phyloP scores from a whole-genome alignment of 64 coral and sea anemone genomes.

The Stichodactyla mertensii region DNA sequence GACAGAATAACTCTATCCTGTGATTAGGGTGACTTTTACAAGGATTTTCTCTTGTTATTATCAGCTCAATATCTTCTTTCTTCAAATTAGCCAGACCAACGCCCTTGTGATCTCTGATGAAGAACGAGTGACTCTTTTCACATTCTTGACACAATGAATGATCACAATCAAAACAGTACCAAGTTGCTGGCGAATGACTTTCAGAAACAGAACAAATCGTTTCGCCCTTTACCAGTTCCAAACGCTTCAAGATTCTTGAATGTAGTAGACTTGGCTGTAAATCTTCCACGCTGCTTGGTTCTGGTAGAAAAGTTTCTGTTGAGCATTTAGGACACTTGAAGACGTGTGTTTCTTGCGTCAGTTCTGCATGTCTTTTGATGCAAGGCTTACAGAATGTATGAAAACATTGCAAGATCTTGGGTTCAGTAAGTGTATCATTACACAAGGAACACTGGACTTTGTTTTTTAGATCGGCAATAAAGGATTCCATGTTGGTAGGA shows the following conservation, averaged over 20 bases:
- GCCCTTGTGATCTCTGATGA: neutral
- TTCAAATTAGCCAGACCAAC: neutral
- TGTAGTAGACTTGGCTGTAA: neutral
- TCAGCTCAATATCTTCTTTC: neutral
- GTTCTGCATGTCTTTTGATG: neutral
- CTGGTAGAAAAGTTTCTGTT: neutral
- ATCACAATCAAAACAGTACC: conserved; percentile 5
- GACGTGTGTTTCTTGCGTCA: neutral
- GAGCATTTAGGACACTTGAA: neutral
- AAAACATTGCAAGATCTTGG: neutral
- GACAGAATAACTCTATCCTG: neutral
- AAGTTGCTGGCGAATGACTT: neutral
- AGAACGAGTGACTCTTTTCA: neutral
- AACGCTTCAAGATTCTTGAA: neutral
- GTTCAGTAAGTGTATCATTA: neutral
- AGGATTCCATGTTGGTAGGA: neutral
- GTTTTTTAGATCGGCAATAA: neutral
- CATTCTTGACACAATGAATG: neutral
- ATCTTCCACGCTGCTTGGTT: neutral
- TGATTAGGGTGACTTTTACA: neutral
- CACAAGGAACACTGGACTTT: neutral
- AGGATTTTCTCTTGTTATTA: neutral
- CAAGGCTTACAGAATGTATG: conserved; percentile 5
- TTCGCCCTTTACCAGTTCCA: neutral
- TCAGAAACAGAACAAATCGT: neutral